Base-by-base conservation (phyloP, 37 sponge, comb jelly and placozoan genomes). In the Haliclona indistincta region DNA sequence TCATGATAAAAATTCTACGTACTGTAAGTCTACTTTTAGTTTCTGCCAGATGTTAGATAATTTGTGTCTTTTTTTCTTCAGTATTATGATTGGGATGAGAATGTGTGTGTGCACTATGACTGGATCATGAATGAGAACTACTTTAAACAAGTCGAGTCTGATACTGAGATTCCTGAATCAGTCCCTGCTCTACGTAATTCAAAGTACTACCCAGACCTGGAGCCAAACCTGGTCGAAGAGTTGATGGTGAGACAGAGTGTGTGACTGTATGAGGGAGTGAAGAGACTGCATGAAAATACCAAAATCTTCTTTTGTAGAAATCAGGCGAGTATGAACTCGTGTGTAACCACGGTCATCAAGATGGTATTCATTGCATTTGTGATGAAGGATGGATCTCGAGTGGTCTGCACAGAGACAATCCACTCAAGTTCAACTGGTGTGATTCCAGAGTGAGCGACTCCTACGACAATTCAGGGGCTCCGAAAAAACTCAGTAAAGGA, bases 21-120 rank as follows among this genome's bases (percentile, higher is more conserved):
- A n/a, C n/a, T n/a, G n/a, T n/a, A n/a, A n/a, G n/a, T n/a, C n/a
- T n/a, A n/a, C n/a, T n/a, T n/a, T n/a, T n/a, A n/a, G n/a, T n/a
- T n/a, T n/a, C n/a, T n/a, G n/a, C n/a, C n/a, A n/a, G n/a, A n/a
- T n/a, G n/a, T n/a, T n/a, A n/a, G n/a, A n/a, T n/a, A n/a, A n/a
- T n/a, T n/a, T n/a, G n/a, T n/a, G n/a, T 66, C n/a, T 20, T 43
- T 38, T 69, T 3, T 4, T 53, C 19, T 63, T 34, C 73, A 90
- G 91, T 90, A 85, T 68, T 90, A 90, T 76, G 91, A 90, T 42
- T 76, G 81, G 78, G 91, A 90, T 19, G 70, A 60, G 38, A 90
- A 90, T 51, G 13, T 67, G 43, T 90, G 91, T 54, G 86, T 70
- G 34, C 70, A 60, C 1, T 69, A 80, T 23, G 80, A 84, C 43